Evolutionary conservation across 53 echinoderm and acorn worm genomes (phyloP), one percentile per base, ranked within the genome.

Genomic region (Temnopleurus reevesii): DNA sequence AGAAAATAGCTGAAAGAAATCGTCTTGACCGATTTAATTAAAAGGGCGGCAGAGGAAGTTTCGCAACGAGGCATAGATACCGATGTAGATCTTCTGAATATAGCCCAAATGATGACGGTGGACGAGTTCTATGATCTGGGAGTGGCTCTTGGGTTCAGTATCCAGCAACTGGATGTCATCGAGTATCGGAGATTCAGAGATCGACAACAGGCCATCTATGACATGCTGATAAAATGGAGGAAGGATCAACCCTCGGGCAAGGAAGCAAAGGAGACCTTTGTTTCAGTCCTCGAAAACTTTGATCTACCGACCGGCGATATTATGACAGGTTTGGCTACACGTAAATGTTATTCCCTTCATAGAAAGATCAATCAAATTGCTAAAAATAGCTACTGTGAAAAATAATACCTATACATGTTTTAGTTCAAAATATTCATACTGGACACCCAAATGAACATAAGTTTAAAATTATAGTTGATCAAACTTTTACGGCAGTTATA

Each of bases 81-180:
- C 18, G 77, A 77, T 44, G 45, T 77, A 19, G 45, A 46, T n/a
- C 31, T 77, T 45, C 19, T 31, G 17, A 45, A 77, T 8, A 41
- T 77, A 18, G 77, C 77, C 19, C 44, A 41, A 45, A 45, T n/a
- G 5, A 77, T 77, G 9, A 45, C 23, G 19, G 45, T 77, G 8
- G 77, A 46, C 45, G 19, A 77, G 15, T 77, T n/a, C 77, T 77
- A 77, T 21, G 45, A 77, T 25, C 15, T 77, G 25, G 77, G 77
- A n/a, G 77, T 77, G 45, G 77, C 77, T 77, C 45, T 77, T 18
- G 77, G 77, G 41, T 45, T 77, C 77, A 77, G 17, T 19, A 77
- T 77, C 18, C 41, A 15, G 3, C 43, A 77, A 45, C 77, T 77
- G 45, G 77, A 77, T 45, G 18, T 5, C 34, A 8, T 77, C 5